A percentile compares a stretch with the other conserved stretches of the same genome.
phyloP scores from a whole-genome alignment of 1,140 invertebrate genomes.

The Conus ventricosus region DNA sequence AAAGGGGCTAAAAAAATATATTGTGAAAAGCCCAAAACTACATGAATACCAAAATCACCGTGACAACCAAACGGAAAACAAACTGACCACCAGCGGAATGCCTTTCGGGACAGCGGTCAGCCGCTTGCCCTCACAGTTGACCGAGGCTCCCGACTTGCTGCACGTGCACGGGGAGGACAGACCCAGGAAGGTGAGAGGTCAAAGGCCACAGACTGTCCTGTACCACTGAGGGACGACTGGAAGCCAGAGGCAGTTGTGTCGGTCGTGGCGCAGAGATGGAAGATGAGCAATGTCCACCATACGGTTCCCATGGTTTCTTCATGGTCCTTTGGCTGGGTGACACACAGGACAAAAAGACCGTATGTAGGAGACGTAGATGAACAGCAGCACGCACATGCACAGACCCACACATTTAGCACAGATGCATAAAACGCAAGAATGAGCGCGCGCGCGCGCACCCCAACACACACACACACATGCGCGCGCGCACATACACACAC shows the following conservation, averaged over 20 bases:
- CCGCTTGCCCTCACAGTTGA: constrained; percentile 58
- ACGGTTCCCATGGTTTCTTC: not conserved
- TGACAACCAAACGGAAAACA: not conserved
- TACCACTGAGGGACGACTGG: too few species aligned
- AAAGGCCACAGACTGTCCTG: not conserved
- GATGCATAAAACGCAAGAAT: not conserved
- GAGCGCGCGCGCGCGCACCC: not conserved
- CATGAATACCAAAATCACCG: too few species aligned
- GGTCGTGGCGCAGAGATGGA: not conserved
- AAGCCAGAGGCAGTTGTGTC: not conserved
- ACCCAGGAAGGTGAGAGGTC: not conserved
- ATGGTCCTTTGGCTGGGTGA: too few species aligned
- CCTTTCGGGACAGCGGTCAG: constrained; percentile 45
- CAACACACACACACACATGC: not conserved
- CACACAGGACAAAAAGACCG: too few species aligned
- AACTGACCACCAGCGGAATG: constrained; percentile 43
- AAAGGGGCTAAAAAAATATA: too few species aligned
- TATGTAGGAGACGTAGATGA: too few species aligned
- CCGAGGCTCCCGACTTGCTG: constrained; percentile 48
- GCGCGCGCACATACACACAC: not conserved
- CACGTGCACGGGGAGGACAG: constrained; percentile 57
- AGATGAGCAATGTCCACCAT: too few species aligned
- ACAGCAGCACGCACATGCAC: not conserved
- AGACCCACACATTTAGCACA: not conserved
- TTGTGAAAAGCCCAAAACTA: too few species aligned